Evolutionary conservation across 2,797 vertebrate species (phyloP).

Genomic region (Sebastes matsubarae): DNA sequence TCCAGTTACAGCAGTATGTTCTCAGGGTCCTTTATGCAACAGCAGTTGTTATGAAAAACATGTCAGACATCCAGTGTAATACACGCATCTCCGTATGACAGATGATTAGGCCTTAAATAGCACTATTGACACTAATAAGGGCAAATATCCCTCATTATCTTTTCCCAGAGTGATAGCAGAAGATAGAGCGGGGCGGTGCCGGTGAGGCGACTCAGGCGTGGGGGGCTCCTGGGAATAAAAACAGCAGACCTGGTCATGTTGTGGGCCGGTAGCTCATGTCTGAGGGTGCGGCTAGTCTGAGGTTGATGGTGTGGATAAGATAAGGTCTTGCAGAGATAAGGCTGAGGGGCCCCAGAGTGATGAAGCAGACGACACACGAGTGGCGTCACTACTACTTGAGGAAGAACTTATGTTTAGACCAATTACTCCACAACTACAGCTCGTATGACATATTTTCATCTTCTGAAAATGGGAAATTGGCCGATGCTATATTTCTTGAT

Average conservation of each 20-base stretch:
- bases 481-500: not conserved
- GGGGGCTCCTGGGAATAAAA: slow-evolving; percentile 36
- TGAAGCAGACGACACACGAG: not conserved
- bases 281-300: slow-evolving; percentile 28
- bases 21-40: slow-evolving; percentile 32
- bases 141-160: slow-evolving; percentile 82
- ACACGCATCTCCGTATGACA: slow-evolving; percentile 41
- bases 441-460: not conserved
- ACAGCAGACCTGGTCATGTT: slow-evolving; percentile 11
- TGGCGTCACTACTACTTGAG: not conserved
- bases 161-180: slow-evolving; percentile 68
- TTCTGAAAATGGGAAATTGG: not conserved
- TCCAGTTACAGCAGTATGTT: not conserved
- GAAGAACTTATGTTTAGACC: not conserved
- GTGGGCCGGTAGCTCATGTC: slow-evolving; percentile 19
- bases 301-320: slow-evolving; percentile 50
- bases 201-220: slow-evolving; percentile 20
- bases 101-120: slow-evolving; percentile 74
- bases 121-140: slow-evolving; percentile 78
- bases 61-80: slow-evolving; percentile 65
- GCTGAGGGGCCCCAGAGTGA: slow-evolving; percentile 4
- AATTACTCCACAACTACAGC: not conserved
- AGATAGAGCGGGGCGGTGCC: slow-evolving; percentile 22
- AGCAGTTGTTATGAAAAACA: slow-evolving; percentile 68
- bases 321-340: slow-evolving; percentile 22